Percentiles rank a stretch among this genome's conserved stretches.
Conservation (phyloP, 2,113 vertebrate species). For the Caretta caretta region DNA sequence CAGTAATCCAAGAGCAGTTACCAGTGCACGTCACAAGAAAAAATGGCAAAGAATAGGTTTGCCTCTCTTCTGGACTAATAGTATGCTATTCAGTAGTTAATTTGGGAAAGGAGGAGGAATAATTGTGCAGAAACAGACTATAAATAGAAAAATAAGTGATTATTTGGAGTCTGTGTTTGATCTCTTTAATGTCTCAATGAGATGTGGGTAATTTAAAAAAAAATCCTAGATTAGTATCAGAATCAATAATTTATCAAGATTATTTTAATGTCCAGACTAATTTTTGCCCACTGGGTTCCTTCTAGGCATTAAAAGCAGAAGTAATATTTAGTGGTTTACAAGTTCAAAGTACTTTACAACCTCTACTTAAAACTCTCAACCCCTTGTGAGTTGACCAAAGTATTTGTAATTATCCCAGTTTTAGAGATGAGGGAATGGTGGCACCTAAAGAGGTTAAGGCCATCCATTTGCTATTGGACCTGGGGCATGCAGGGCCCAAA, state of each 20-base stretch:
- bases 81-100: neutral
- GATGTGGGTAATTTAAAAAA: neutral
- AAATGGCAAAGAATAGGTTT: neutral
- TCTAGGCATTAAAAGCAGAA: neutral
- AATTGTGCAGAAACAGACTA: neutral
- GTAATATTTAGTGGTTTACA: neutral
- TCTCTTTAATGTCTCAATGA: neutral
- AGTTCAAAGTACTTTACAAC: neutral
- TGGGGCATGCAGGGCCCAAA: neutral
- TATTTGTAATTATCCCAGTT: accelerated
- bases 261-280: neutral
- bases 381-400: neutral
- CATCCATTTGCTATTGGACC: neutral
- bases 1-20: neutral
- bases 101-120: neutral
- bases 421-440: neutral
- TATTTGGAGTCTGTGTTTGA: neutral
- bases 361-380: neutral
- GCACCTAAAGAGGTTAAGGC: neutral
- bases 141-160: neutral
- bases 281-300: neutral
- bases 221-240: neutral
- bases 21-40: neutral
- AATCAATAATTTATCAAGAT: neutral
- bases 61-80: neutral